These are phyloP conservation scores for Sebastes wilsoni DNA, from an alignment of 2,797 vertebrate genomes.

Conservation along the genomic window DNA sequence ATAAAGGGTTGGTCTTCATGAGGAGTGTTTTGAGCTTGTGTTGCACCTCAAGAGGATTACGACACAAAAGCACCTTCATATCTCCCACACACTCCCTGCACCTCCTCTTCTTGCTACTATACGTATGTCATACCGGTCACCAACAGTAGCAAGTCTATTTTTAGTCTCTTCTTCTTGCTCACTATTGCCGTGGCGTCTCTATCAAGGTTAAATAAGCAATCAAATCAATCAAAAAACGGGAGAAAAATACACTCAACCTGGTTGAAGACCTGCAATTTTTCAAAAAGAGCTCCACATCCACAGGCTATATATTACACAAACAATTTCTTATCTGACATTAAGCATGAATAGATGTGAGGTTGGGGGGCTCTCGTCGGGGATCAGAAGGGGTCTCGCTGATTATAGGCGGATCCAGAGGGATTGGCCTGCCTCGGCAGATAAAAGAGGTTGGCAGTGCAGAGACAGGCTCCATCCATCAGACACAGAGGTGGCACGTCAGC, in stretches of 20 bases:
- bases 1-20: conserved; percentile 2
- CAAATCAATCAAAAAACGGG: conserved; percentile 74
- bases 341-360: conserved; percentile 69
- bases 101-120: conserved; percentile 5
- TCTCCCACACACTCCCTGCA: background rate
- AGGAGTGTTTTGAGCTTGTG: conserved; percentile 28
- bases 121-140: conserved; percentile 29
- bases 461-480: conserved; percentile 77
- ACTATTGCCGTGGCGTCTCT: conserved; percentile 35
- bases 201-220: conserved; percentile 82
- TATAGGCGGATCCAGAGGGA: conserved; percentile 71
- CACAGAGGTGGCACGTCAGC: conserved; percentile 72
- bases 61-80: conserved; percentile 1
- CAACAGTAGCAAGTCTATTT: conserved; percentile 49
- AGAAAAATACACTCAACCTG: conserved; percentile 34
- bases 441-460: conserved; percentile 65
- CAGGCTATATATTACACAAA: conserved; percentile 67
- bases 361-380: conserved; percentile 54
- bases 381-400: conserved; percentile 76
- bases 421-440: conserved; percentile 74
- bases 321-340: conserved; percentile 78
- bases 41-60: conserved; percentile 24
- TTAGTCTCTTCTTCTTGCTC: conserved; percentile 25
- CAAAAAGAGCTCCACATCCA: conserved; percentile 37
- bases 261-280: conserved; percentile 67